These are phyloP conservation scores for Butorides virescens DNA, from an alignment of 2,113 vertebrate species.

Conservation along the genomic window DNA sequence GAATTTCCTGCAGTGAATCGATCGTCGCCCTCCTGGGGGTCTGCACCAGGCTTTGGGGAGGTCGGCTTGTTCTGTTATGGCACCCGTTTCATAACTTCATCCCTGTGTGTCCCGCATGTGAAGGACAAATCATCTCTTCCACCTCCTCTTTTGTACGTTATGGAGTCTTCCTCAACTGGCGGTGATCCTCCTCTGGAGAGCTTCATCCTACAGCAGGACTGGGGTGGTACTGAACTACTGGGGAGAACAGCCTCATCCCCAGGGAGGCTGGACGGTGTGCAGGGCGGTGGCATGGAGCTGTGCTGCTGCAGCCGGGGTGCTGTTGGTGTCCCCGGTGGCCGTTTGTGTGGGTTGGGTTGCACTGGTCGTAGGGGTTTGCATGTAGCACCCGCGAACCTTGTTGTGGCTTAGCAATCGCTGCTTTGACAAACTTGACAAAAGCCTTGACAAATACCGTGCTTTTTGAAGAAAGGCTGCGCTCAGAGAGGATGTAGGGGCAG, in stretches of 20 bases:
- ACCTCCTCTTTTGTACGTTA: not conserved
- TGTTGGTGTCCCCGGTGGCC: not conserved
- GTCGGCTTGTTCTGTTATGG: not conserved
- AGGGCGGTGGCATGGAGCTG: accelerated
- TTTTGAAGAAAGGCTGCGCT: not conserved
- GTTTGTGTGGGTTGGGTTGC: not conserved
- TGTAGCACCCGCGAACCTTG: not conserved
- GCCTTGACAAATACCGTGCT: not conserved
- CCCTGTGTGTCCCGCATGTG: not conserved
- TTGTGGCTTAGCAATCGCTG: not conserved
- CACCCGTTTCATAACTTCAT: not conserved
- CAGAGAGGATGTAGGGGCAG: not conserved
- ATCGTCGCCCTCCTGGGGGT: not conserved
- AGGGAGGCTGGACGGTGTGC: not conserved
- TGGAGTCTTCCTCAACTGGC: not conserved
- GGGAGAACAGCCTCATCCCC: not conserved
- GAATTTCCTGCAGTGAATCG: not conserved
- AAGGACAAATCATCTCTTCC: not conserved
- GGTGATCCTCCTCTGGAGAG: not conserved
- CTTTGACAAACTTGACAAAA: not conserved
- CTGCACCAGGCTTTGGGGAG: not conserved
- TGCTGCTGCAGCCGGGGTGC: not conserved
- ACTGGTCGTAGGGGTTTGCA: accelerated
- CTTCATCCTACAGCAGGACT: not conserved
- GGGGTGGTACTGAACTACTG: accelerated